Conservation (phyloP, 2,113 vertebrate species). For the Silurus glanis region DNA sequence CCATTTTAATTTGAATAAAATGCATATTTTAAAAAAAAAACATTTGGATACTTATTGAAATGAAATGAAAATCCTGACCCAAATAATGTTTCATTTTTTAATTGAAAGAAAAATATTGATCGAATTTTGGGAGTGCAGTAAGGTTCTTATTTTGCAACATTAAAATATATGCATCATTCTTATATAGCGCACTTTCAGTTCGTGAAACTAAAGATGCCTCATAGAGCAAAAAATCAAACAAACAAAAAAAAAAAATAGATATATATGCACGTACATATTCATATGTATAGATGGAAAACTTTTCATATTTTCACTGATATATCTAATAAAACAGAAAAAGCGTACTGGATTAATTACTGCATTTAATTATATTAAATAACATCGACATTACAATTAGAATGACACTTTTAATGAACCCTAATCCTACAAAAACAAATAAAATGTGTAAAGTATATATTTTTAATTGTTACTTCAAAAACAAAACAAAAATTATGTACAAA, state of each 20-base stretch:
- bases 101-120: slow-evolving; percentile 20
- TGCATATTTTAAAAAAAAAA: not conserved
- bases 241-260: not conserved
- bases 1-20: not conserved
- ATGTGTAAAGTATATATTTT: not conserved
- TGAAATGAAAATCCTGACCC: not conserved
- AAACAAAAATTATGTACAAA: too few relatives aligned
- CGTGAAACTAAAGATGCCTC: too few relatives aligned
- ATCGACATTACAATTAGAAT: not conserved
- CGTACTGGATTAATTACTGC: not conserved
- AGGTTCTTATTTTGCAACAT: not conserved
- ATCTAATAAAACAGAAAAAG: not conserved
- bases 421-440: not conserved
- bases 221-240: not conserved
- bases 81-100: not conserved
- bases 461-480: not conserved
- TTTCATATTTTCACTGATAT: not conserved
- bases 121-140: slow-evolving; percentile 23
- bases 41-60: not conserved
- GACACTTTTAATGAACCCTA: not conserved
- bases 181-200: not conserved
- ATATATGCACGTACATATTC: not conserved
- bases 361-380: not conserved
- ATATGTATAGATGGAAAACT: not conserved
- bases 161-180: not conserved